Percentiles rank a stretch among this genome's conserved stretches.
Evolutionary conservation across 1,140 invertebrate genomes (phyloP).

Genomic region (Gerris buenoi): DNA sequence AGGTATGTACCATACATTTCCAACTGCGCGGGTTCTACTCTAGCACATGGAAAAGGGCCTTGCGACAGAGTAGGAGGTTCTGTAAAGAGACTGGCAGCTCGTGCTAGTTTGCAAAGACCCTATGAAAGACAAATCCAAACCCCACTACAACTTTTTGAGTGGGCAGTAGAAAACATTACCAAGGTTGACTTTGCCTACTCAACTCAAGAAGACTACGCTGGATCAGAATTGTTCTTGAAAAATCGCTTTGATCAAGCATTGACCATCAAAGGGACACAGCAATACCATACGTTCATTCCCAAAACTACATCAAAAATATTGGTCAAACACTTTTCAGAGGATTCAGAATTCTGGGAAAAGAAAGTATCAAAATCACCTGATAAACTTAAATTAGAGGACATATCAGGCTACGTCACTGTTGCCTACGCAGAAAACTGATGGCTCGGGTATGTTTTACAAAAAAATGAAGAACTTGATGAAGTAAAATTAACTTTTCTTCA

Average conservation of each 20-base stretch:
- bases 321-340: not conserved
- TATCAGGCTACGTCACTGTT: not conserved
- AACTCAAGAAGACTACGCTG: not conserved
- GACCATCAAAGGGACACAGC: not conserved
- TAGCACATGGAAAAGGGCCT: slow-evolving; percentile 22
- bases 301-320: not conserved
- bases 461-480: not conserved
- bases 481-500: not conserved
- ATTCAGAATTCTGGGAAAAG: not conserved
- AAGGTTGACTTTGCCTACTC: not conserved
- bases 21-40: too few relatives aligned
- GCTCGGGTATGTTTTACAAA: not conserved
- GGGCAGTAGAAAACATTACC: not conserved
- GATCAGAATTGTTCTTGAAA: not conserved
- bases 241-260: not conserved
- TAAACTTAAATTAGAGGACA: not conserved
- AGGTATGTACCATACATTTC: too few relatives aligned
- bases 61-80: slow-evolving; percentile 23
- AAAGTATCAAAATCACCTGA: not conserved
- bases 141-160: slow-evolving; percentile 1
- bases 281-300: not conserved
- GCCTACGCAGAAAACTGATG: not conserved
- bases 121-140: slow-evolving; percentile 16
- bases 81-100: slow-evolving; percentile 20
- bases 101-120: slow-evolving; percentile 19